Evolutionary conservation across 2,113 vertebrate genomes (phyloP).

Genomic region (Dissostichus mawsoni): DNA sequence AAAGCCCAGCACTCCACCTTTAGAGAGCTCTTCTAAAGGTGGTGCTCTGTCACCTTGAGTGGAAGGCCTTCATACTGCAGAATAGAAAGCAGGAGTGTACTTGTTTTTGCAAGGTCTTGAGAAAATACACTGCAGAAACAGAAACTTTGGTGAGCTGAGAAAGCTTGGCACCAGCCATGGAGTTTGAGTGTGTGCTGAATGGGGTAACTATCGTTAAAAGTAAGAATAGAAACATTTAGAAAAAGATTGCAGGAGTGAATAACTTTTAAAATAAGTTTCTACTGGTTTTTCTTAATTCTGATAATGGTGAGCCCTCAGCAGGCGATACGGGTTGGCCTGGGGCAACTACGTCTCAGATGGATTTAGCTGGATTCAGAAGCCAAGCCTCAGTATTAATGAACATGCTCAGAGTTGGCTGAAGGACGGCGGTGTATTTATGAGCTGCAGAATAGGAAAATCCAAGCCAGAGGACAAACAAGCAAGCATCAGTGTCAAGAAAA

Average conservation of each 20-base stretch:
- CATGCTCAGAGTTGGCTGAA: slow-evolving; percentile 31
- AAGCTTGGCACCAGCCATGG: background rate
- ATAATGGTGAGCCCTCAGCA: slow-evolving; percentile 16
- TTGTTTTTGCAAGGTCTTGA: slow-evolving; percentile 23
- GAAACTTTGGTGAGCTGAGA: background rate
- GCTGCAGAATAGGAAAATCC: slow-evolving; percentile 5
- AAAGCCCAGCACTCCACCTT: slow-evolving; percentile 22
- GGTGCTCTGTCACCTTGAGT: slow-evolving; percentile 43
- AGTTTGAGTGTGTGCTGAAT: background rate
- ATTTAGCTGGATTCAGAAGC: slow-evolving; percentile 10
- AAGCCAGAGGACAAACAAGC: slow-evolving; percentile 35
- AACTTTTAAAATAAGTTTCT: background rate
- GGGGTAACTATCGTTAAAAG: background rate
- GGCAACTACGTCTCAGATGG: slow-evolving; percentile 27
- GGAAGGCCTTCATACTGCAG: background rate
- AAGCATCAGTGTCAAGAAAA: slow-evolving; percentile 15
- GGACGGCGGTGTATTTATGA: slow-evolving; percentile 5
- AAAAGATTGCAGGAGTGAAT: background rate
- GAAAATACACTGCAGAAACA: background rate
- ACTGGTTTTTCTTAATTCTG: background rate
- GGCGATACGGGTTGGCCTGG: background rate
- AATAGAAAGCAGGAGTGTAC: background rate
- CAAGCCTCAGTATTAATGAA: slow-evolving; percentile 24
- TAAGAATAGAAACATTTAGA: background rate
- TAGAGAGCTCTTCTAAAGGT: slow-evolving; percentile 23